These are phyloP conservation scores for Xyrichtys novacula DNA, from an alignment of 2,797 vertebrate genomes.

Conservation along the genomic window DNA sequence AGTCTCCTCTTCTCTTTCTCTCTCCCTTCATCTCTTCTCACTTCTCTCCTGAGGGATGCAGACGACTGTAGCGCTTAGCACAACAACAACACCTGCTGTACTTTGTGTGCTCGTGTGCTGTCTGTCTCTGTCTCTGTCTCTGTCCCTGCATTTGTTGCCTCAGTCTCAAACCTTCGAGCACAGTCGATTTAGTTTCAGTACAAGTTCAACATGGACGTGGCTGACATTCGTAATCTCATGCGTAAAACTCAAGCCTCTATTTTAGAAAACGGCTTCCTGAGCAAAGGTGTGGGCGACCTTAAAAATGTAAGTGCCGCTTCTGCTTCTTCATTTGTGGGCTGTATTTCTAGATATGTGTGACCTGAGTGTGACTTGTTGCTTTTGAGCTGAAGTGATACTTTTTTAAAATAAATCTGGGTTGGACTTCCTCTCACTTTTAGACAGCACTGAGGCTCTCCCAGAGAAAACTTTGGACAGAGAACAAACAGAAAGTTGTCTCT, in stretches of 20 bases:
- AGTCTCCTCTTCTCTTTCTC: slow-evolving; percentile 33
- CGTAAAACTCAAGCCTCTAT: slow-evolving; percentile 76
- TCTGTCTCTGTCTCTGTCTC: slow-evolving; percentile 37
- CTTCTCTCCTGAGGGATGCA: slow-evolving; percentile 62
- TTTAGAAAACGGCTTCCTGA: slow-evolving; percentile 65
- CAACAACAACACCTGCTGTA: slow-evolving; percentile 84
- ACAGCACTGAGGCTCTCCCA: background rate
- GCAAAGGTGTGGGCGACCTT: slow-evolving; percentile 40
- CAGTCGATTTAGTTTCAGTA: background rate
- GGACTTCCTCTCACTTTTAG: background rate
- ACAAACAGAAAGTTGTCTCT: background rate
- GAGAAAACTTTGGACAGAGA: slow-evolving; percentile 7
- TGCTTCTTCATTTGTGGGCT: background rate
- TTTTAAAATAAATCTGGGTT: background rate
- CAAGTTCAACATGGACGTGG: slow-evolving; percentile 75
- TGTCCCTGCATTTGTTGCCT: slow-evolving; percentile 12
- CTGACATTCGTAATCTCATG: slow-evolving; percentile 72
- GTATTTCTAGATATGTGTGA: slow-evolving; percentile 10
- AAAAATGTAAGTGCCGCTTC: slow-evolving; percentile 78
- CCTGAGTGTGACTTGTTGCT: slow-evolving; percentile 26
- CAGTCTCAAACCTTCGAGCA: slow-evolving; percentile 4
- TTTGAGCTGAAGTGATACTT: slow-evolving; percentile 8
- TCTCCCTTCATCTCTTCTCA: slow-evolving; percentile 27
- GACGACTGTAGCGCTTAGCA: slow-evolving; percentile 71
- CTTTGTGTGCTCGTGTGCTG: slow-evolving; percentile 57